phyloP scores from a whole-genome alignment of 2,888 invertebrate genomes.

The Phalera bucephala region DNA sequence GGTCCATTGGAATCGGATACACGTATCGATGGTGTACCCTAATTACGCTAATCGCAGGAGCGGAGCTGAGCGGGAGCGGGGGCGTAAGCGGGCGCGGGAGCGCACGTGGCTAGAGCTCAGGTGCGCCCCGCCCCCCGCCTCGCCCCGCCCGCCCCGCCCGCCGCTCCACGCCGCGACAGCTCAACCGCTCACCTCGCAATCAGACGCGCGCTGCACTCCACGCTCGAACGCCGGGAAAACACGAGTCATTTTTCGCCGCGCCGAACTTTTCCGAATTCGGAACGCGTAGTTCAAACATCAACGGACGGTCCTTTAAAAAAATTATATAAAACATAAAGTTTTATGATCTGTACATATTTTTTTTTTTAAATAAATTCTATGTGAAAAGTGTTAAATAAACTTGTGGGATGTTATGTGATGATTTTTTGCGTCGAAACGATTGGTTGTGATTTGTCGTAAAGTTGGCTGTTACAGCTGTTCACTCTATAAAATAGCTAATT shows the following conservation, averaged over 20 bases:
- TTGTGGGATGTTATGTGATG: conserved; percentile 77
- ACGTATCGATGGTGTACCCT: conserved; percentile 50
- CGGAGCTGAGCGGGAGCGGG: conserved; percentile 42
- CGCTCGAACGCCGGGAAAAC: conserved; percentile 80
- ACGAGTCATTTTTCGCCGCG: conserved; percentile 78
- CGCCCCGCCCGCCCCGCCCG: conserved; percentile 57
- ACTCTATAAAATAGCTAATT: conserved; percentile 39
- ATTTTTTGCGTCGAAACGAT: conserved; percentile 40
- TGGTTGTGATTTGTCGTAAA: conserved; percentile 51
- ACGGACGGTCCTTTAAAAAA: conserved; percentile 35
- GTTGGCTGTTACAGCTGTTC: conserved; percentile 46
- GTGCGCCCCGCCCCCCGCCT: conserved; percentile 73
- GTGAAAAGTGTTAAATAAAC: conserved; percentile 41
- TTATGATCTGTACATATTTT: conserved; percentile 26
- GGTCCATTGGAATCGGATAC: conserved; percentile 65
- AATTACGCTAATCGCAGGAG: conserved; percentile 56
- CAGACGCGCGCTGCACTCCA: conserved; percentile 78
- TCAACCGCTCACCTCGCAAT: conserved; percentile 67
- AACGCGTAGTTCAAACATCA: conserved; percentile 48
- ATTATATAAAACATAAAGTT: conserved; percentile 32
- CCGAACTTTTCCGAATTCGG: conserved; percentile 65
- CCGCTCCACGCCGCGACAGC: conserved; percentile 56
- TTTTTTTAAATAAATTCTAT: conserved; percentile 30
- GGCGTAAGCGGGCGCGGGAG: conserved; percentile 50
- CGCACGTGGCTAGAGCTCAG: conserved; percentile 68